These are phyloP conservation scores for Calliphora vomitoria DNA, from an alignment of 2,888 invertebrate species.

Conservation along the genomic window DNA sequence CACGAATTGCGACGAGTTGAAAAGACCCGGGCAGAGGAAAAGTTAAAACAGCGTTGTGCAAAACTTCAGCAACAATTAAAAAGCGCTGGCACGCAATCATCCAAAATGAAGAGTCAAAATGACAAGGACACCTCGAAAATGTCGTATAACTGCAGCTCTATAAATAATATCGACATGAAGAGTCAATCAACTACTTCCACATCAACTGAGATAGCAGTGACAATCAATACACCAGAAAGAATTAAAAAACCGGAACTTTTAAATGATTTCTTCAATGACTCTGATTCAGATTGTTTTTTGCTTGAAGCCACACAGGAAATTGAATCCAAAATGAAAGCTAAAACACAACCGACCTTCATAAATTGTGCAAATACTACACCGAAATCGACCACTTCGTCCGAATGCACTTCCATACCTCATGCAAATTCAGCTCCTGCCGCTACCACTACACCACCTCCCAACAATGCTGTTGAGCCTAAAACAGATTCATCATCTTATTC, in stretches of 20 bases:
- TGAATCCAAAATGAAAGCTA: constrained; percentile 76
- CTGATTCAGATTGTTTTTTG: constrained; percentile 80
- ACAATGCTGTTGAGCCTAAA: not conserved
- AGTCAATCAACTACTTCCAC: not conserved
- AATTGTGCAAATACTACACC: constrained; percentile 4
- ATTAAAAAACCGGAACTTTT: constrained; percentile 48
- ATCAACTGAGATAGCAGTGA: not conserved
- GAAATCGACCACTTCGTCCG: not conserved
- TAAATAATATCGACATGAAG: constrained; percentile 12
- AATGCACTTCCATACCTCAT: constrained; percentile 11
- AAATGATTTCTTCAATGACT: constrained; percentile 81
- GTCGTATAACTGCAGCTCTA: not conserved
- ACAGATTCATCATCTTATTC: constrained; percentile 75
- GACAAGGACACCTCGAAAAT: not conserved
- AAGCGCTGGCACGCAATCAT: constrained; percentile 71
- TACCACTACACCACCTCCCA: constrained; percentile 22
- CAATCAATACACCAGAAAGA: not conserved
- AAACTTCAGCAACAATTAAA: constrained; percentile 79
- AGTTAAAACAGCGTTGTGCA: constrained; percentile 80
- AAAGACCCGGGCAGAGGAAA: constrained; percentile 78
- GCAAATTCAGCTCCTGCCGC: constrained; percentile 42
- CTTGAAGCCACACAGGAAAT: constrained; percentile 81
- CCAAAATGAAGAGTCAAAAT: not conserved
- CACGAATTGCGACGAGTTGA: constrained; percentile 78
- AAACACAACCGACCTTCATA: constrained; percentile 52